A percentile compares a stretch with the other conserved stretches of the same genome.
phyloP scores from a whole-genome alignment of 2,797 vertebrate species.

The Melanotaenia boesemani region DNA sequence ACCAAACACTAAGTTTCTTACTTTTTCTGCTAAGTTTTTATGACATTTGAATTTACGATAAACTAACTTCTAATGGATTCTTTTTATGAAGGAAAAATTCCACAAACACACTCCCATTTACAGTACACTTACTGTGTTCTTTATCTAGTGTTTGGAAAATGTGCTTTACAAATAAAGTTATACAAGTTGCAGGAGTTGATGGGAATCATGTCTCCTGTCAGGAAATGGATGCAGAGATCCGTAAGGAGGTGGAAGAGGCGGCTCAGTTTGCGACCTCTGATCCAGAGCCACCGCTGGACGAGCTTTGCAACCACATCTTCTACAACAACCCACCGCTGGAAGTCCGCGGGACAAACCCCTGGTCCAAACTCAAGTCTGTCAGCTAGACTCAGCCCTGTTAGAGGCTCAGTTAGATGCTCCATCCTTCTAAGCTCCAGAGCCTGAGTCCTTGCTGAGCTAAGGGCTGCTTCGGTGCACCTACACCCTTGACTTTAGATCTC shows the following conservation, averaged over 20 bases:
- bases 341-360: constrained; percentile 89
- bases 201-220: constrained; percentile 43
- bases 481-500: neutral
- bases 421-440: neutral
- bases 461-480: neutral
- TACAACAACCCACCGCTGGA: constrained; percentile 79
- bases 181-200: neutral
- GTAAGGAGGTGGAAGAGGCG: constrained; percentile 89
- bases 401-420: too few relatives aligned
- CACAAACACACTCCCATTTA: too few relatives aligned
- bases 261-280: constrained; percentile 88
- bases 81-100: too few relatives aligned
- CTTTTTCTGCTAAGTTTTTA: too few relatives aligned
- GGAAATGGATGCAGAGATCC: constrained; percentile 87
- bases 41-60: too few relatives aligned
- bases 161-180: neutral
- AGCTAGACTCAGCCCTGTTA: constrained; percentile 68
- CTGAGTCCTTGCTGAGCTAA: neutral
- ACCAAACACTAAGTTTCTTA: too few relatives aligned
- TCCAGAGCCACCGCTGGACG: constrained; percentile 87
- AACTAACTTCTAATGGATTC: too few relatives aligned
- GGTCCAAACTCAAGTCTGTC: constrained; percentile 88
- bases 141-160: neutral
- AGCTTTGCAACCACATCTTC: constrained; percentile 87
- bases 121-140: too few relatives aligned